These are phyloP conservation scores for Psilopogon haemacephalus DNA, from an alignment of 2,113 vertebrate species.

Conservation along the genomic window DNA sequence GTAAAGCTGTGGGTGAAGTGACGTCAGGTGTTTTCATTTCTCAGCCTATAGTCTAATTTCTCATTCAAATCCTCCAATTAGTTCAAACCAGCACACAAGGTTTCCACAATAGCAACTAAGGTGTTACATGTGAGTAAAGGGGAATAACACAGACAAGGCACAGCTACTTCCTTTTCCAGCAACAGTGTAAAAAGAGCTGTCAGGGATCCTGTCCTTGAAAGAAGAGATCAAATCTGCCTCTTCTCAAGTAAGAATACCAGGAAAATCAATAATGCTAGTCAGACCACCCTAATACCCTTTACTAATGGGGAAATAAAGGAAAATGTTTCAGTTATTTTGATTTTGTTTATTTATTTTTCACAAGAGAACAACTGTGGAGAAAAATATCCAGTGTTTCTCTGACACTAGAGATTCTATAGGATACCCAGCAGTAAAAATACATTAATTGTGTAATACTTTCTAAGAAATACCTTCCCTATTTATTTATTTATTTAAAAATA, in stretches of 20 bases:
- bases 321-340: conserved; percentile 10
- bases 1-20: no score
- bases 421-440: not conserved
- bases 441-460: not conserved
- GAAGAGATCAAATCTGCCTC: not conserved
- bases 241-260: not conserved
- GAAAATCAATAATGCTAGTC: not conserved
- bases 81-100: no score
- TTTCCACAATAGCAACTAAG: not conserved
- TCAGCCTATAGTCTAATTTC: no score
- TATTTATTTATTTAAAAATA: no score
- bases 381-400: not conserved
- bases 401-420: not conserved
- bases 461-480: not conserved
- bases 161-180: not conserved
- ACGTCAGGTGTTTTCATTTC: no score
- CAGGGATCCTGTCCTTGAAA: not conserved
- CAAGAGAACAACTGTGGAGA: not conserved
- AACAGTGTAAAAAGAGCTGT: not conserved
- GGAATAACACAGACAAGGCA: not conserved
- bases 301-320: not conserved
- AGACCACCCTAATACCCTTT: not conserved
- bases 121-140: not conserved
- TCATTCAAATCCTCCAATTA: no score
- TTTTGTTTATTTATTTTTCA: not conserved